Evolutionary conservation across 1,140 invertebrate species (phyloP).

Genomic region (Melitaea cinxia): DNA sequence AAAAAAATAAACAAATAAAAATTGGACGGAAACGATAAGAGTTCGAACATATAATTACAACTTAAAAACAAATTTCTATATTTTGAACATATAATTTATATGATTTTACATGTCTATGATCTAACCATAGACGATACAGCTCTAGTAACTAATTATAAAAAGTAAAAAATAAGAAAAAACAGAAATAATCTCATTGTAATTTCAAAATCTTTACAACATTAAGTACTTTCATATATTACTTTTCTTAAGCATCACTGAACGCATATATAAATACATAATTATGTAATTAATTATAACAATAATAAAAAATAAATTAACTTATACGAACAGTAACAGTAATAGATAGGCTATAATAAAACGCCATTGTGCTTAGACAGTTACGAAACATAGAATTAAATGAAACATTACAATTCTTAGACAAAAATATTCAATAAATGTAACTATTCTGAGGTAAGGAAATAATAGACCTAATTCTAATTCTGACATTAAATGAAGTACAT

Average conservation of each 20-base stretch:
- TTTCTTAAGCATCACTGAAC: conserved; percentile 41
- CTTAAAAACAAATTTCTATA: conserved; percentile 38
- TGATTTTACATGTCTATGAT: conserved; percentile 10
- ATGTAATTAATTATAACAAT: conserved; percentile 55
- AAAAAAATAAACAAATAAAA: conserved; percentile 54
- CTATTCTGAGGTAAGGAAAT: conserved; percentile 66
- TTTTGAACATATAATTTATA: conserved; percentile 38
- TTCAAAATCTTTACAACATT: conserved; percentile 56
- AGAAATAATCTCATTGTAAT: conserved; percentile 78
- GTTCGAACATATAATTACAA: conserved; percentile 48
- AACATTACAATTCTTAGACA: conserved; percentile 38
- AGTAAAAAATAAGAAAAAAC: conserved; percentile 66
- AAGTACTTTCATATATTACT: conserved; percentile 44
- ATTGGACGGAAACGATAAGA: conserved; percentile 78
- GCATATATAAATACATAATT: conserved; percentile 44
- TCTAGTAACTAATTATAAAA: conserved; percentile 70
- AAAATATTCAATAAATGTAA: conserved; percentile 58
- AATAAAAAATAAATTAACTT: conserved; percentile 71
- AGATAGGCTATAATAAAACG: conserved; percentile 38
- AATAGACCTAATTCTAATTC: conserved; percentile 56
- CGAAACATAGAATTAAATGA: conserved; percentile 32
- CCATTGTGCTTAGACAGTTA: conserved; percentile 66
- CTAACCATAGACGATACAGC: conserved; percentile 3
- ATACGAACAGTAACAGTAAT: conserved; percentile 48
- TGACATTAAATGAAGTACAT: conserved; percentile 68